A percentile compares a stretch with the other conserved stretches of the same genome.
These are phyloP conservation scores for Malurus leucopterus DNA, from an alignment of 2,797 vertebrate genomes.

Conservation along the genomic window DNA sequence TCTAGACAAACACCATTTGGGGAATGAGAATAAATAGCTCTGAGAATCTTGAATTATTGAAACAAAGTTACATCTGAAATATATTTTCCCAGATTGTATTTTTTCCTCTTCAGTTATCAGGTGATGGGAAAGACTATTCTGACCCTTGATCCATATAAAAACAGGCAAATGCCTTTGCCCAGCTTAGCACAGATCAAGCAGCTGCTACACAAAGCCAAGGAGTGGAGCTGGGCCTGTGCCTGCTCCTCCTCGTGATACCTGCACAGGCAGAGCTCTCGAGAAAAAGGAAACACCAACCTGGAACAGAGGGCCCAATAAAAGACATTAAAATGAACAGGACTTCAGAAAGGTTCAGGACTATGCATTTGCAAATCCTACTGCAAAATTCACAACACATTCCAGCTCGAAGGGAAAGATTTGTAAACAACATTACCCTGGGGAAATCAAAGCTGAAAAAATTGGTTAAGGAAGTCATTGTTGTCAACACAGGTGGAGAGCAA, in stretches of 20 bases:
- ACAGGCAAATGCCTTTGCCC: neutral
- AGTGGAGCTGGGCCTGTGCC: neutral
- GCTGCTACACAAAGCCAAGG: neutral
- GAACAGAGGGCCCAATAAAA: neutral
- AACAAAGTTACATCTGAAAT: slow-evolving; percentile 9
- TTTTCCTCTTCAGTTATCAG: neutral
- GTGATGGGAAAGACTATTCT: neutral
- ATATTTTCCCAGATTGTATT: neutral
- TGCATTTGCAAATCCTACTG: fast-evolving
- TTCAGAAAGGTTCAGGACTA: neutral
- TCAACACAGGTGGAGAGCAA: neutral
- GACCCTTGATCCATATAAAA: neutral
- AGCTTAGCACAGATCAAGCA: neutral
- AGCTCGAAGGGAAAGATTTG: neutral
- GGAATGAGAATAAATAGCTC: slow-evolving; percentile 39
- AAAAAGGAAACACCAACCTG: neutral
- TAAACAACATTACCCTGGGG: neutral
- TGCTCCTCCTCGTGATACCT: fast-evolving
- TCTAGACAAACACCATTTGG: slow-evolving; percentile 29
- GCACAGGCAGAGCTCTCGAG: neutral
- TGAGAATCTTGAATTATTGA: slow-evolving; percentile 57
- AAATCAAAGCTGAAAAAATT: neutral
- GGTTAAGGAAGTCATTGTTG: neutral
- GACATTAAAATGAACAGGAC: neutral
- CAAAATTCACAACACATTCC: neutral